phyloP scores from a whole-genome alignment of 2,888 invertebrate genomes.

The Nineta flava region DNA sequence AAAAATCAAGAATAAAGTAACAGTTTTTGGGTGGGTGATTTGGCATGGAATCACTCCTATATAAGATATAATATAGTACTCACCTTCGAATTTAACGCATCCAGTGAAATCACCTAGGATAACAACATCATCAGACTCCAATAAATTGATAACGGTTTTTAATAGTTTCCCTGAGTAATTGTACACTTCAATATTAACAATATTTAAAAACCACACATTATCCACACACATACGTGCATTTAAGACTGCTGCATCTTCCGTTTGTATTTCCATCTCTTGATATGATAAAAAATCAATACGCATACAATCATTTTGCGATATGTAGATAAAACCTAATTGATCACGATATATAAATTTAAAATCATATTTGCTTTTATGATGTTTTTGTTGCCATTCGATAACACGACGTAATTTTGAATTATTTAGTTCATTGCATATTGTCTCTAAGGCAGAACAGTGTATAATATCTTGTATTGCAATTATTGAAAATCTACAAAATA shows the following conservation, averaged over 20 bases:
- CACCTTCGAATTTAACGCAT: constrained; percentile 16
- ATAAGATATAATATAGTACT: too few species aligned
- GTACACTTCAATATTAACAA: not conserved
- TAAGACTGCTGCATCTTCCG: not conserved
- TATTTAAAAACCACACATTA: not conserved
- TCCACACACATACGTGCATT: not conserved
- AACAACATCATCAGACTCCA: constrained; percentile 9
- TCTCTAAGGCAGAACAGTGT: constrained; percentile 46
- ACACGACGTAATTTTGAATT: constrained; percentile 42
- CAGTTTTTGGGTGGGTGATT: too few species aligned
- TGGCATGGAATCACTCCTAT: too few species aligned
- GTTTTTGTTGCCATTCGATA: constrained; percentile 45
- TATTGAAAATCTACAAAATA: constrained; percentile 44
- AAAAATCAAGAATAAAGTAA: too few species aligned
- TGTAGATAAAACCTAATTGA: constrained; percentile 29
- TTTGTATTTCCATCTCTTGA: not conserved
- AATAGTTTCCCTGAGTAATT: not conserved
- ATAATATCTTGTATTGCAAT: constrained; percentile 59
- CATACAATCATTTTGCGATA: constrained; percentile 22
- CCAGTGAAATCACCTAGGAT: constrained; percentile 24
- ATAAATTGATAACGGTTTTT: not conserved
- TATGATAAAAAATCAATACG: constrained; percentile 5
- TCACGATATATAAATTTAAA: constrained; percentile 25
- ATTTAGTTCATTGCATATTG: constrained; percentile 55
- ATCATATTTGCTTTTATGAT: constrained; percentile 45